Evolutionary conservation across 2,113 vertebrate genomes (phyloP), one percentile per base, ranked within the genome.

Genomic region (Colinus virginianus): DNA sequence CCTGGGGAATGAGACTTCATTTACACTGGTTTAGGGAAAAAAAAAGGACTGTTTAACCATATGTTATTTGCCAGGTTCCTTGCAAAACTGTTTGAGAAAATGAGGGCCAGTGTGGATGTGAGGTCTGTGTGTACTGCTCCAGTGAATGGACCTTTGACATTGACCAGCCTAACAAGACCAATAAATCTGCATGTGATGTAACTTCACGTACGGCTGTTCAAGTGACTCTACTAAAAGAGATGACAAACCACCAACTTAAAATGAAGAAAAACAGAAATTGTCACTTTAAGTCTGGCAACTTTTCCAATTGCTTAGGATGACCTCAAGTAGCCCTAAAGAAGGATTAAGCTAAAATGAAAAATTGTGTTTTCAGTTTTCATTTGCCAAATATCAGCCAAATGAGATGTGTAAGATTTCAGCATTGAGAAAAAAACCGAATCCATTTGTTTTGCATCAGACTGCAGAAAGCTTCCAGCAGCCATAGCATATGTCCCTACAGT

Each of bases 1-100:
- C 99, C 99, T 99, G 67, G 14, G n/a, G 11, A 83, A 89, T 45
- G 48, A 92, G 38, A 84, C 28, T 71, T 42, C 8, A 20, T 28
- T 43, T 23, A 67, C 4, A 1, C 58, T 6, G 4, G 25, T 43
- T 59, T 30, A 55, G 83, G 36, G 42, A 25, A 77, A 40, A 32
- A 12, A 38, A 7, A 34, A 59, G n/a, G 22, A 42, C 49, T 26
- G 1, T 36, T 92, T 64, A 64, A 45, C 28, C 11, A 9, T 9
- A 36, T 5, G 2, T 23, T 71, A 87, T 88, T 81, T 9, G 61
- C 42, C 80, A 61, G 25, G 9, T 74, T 61, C 0, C 1, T 5
- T 6, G 14, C n/a, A 74, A 85, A 77, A 21, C 4, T 45, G 6
- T 49, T 46, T 19, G 38, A 91, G 61, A 75, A 77, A 72, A 38